phyloP scores from a whole-genome alignment of 2,113 vertebrate genomes.

The Petromus typicus region DNA sequence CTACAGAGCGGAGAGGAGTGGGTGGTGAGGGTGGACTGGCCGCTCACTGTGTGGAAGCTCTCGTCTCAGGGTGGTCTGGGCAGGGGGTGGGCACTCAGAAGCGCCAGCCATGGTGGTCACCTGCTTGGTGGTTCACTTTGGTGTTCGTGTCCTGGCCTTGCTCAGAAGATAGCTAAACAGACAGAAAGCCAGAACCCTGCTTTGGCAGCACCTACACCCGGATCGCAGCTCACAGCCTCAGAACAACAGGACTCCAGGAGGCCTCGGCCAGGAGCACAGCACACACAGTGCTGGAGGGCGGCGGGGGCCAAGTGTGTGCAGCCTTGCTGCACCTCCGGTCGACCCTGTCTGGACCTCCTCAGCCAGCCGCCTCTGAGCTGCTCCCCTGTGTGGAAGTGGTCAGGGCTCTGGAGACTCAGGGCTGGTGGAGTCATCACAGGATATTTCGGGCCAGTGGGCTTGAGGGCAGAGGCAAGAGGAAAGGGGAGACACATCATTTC shows the following conservation, averaged over 20 bases:
- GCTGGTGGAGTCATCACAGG: not conserved
- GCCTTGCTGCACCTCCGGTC: no score
- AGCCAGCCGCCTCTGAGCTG: not conserved
- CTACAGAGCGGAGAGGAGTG: not conserved
- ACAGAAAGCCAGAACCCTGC: not conserved
- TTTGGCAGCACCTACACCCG: not conserved
- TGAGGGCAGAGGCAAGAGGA: not conserved
- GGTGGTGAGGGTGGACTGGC: fast-evolving
- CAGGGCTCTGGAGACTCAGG: not conserved
- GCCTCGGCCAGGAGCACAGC: fast-evolving
- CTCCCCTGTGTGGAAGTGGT: not conserved
- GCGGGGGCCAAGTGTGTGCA: not conserved
- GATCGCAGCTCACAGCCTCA: not conserved
- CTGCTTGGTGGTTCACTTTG: not conserved
- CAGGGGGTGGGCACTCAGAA: fast-evolving
- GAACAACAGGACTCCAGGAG: not conserved
- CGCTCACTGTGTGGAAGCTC: not conserved
- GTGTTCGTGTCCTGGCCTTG: not conserved
- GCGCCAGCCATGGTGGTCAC: fast-evolving
- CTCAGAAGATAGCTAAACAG: not conserved
- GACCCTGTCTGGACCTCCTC: not conserved
- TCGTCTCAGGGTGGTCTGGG: not conserved
- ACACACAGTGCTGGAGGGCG: fast-evolving
- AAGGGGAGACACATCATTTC: not conserved
- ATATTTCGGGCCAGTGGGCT: not conserved